Evolutionary conservation across 2,113 vertebrate genomes (phyloP).

Genomic region (Capreolus pygargus): DNA sequence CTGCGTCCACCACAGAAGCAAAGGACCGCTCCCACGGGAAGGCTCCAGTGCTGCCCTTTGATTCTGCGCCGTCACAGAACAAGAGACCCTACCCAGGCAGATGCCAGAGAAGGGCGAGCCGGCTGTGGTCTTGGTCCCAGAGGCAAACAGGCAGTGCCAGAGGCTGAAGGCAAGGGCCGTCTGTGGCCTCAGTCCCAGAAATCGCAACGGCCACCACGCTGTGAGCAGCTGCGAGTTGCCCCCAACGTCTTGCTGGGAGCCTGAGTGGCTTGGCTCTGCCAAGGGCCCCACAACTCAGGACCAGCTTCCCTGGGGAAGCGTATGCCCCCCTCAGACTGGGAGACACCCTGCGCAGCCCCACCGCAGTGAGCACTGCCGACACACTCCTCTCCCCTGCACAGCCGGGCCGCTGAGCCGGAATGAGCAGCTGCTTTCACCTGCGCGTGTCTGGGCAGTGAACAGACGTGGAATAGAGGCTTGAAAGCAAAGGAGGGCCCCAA

Average conservation of each 20-base stretch:
- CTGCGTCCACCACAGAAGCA: not conserved
- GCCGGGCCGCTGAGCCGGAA: fast-evolving
- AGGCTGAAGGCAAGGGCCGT: not conserved
- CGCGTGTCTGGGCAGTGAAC: not conserved
- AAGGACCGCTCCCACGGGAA: not conserved
- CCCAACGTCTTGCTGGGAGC: not conserved
- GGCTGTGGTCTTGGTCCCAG: not conserved
- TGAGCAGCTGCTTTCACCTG: not conserved
- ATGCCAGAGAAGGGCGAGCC: not conserved
- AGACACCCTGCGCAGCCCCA: not conserved
- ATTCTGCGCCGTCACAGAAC: fast-evolving
- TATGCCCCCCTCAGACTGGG: not conserved
- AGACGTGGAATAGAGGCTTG: not conserved
- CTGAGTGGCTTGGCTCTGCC: not conserved
- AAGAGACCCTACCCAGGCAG: not conserved
- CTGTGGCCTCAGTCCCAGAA: not conserved
- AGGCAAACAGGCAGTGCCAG: not conserved
- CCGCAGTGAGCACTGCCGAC: too few species aligned
- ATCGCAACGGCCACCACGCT: fast-evolving
- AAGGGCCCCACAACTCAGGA: not conserved
- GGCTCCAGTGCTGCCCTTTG: fast-evolving
- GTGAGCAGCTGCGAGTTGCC: not conserved
- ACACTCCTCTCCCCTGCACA: not conserved
- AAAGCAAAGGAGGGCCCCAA: not conserved
- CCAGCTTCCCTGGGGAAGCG: not conserved